These are phyloP conservation scores for Xyrichtys novacula DNA, from an alignment of 2,797 vertebrate species.

Conservation along the genomic window DNA sequence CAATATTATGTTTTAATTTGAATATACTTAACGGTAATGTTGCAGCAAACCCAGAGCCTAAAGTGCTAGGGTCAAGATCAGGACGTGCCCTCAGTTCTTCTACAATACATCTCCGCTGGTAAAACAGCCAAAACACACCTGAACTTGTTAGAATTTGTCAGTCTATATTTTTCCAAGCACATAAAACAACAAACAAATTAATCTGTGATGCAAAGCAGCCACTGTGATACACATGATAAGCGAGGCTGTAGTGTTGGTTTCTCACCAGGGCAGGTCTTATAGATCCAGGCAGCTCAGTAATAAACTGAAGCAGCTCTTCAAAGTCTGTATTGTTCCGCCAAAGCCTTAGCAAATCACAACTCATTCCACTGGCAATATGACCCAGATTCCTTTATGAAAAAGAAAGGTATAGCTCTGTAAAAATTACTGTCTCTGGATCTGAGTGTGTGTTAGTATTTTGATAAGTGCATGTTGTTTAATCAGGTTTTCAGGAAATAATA, in stretches of 20 bases:
- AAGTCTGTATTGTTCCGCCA: conserved; percentile 85
- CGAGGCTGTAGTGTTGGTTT: conserved; percentile 6
- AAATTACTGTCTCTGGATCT: not conserved
- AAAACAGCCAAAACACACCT: conserved; percentile 56
- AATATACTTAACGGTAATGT: conserved; percentile 86
- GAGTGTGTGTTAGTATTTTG: not conserved
- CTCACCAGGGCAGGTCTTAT: conserved; percentile 89
- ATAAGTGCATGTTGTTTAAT: not conserved
- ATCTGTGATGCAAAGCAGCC: not conserved
- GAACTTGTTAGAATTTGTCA: conserved; percentile 33
- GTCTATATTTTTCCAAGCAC: conserved; percentile 3
- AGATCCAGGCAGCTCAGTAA: conserved; percentile 83
- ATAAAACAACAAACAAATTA: conserved; percentile 1
- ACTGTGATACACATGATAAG: not conserved
- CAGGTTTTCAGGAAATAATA: not conserved
- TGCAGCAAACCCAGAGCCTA: conserved; percentile 83
- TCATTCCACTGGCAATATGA: conserved; percentile 86
- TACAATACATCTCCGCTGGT: conserved; percentile 89
- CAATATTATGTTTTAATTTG: not conserved
- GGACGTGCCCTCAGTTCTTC: conserved; percentile 84
- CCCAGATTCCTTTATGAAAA: conserved; percentile 83
- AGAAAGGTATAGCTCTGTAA: conserved; percentile 14
- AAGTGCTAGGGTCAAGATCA: conserved; percentile 73
- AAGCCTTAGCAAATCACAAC: conserved; percentile 85
- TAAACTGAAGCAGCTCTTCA: conserved; percentile 82